Evolutionary conservation across 2,888 invertebrate genomes (phyloP).

Genomic region (Pseudococcus jackbeardsleyi): DNA sequence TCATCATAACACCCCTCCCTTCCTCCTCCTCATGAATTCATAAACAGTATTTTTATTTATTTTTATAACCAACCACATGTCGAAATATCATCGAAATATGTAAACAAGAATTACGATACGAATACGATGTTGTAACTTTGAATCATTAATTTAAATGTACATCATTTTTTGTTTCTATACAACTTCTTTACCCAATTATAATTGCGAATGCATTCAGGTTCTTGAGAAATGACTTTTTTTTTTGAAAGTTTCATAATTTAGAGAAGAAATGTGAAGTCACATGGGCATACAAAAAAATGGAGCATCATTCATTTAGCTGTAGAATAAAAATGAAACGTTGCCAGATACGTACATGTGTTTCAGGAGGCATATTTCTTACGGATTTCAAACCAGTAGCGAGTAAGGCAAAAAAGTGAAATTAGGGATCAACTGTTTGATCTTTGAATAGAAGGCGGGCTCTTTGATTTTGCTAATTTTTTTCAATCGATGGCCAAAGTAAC

Average conservation of each 20-base stretch:
- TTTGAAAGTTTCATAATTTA: neutral
- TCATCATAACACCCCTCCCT: no score
- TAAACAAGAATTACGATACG: slow-evolving; percentile 14
- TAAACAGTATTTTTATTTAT: no score
- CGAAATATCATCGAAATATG: neutral
- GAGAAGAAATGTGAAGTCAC: neutral
- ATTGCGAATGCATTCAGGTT: neutral
- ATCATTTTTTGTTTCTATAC: neutral
- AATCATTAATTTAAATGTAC: neutral
- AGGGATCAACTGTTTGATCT: no score
- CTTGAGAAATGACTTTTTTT: neutral
- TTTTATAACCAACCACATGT: neutral
- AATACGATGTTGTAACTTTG: neutral
- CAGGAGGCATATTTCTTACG: no score
- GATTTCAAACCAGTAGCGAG: no score
- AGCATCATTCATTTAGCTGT: neutral
- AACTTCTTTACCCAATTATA: neutral
- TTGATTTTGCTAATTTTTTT: no score
- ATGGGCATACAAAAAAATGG: neutral
- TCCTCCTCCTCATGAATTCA: no score
- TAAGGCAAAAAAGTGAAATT: no score
- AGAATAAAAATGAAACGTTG: no score
- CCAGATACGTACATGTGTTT: no score
- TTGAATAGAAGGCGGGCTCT: no score
- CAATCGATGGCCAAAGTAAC: no score